Percentiles rank a stretch among this genome's conserved stretches.
Conservation (phyloP, 2,113 vertebrate species). For the Platysteira castanea region DNA sequence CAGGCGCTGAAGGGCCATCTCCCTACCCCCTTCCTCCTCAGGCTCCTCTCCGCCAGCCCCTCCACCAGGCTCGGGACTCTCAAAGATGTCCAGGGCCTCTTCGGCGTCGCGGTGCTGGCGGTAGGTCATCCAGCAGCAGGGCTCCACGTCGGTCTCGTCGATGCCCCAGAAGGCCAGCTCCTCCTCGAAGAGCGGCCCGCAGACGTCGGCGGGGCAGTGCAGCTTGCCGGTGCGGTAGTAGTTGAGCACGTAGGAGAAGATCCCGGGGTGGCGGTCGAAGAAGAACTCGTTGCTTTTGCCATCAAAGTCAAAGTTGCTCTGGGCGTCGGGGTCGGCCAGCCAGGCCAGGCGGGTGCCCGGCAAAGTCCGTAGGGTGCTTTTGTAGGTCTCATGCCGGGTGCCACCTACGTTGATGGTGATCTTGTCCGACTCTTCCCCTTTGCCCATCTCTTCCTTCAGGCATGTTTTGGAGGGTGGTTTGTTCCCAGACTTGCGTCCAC, state of each 20-base stretch:
- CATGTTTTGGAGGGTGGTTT: slow-evolving; percentile 99
- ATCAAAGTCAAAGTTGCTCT: slow-evolving; percentile 76
- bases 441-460: slow-evolving; percentile 95
- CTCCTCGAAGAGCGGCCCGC: slow-evolving; percentile 95
- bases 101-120: slow-evolving; percentile 95
- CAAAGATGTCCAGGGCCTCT: slow-evolving; percentile 93
- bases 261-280: slow-evolving; percentile 94
- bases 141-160: slow-evolving; percentile 97
- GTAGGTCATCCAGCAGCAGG: slow-evolving; percentile 99
- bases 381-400: slow-evolving; percentile 96
- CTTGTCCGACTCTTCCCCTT: slow-evolving; percentile 93
- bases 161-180: slow-evolving; percentile 98
- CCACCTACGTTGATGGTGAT: slow-evolving; percentile 96
- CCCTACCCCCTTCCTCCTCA: slow-evolving; percentile 66
- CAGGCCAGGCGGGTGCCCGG: slow-evolving; percentile 94
- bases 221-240: slow-evolving; percentile 98
- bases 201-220: slow-evolving; percentile 96
- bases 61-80: slow-evolving; percentile 85
- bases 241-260: slow-evolving; percentile 96
- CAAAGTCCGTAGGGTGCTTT: slow-evolving; percentile 90
- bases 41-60: slow-evolving; percentile 63
- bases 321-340: slow-evolving; percentile 86
- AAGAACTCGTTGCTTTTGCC: slow-evolving; percentile 87
- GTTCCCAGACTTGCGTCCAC: slow-evolving; percentile 97
- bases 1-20: slow-evolving; percentile 78